Evolutionary conservation across 2,113 vertebrate genomes (phyloP).

Genomic region (Myotis brandtii): DNA sequence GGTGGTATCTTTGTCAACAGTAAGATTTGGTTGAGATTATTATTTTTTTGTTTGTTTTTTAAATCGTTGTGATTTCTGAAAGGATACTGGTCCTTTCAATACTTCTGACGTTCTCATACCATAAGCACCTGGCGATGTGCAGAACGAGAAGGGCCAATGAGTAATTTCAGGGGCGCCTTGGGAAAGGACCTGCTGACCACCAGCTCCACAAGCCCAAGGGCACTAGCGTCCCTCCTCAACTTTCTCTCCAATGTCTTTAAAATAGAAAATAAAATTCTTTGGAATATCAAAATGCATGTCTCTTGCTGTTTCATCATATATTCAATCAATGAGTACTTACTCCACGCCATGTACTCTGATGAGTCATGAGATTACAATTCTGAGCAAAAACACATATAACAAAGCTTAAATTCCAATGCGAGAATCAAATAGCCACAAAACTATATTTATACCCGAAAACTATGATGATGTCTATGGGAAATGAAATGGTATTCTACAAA

Average conservation of each 20-base stretch:
- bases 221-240: not conserved
- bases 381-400: not conserved
- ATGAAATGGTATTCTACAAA: not conserved
- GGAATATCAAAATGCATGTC: not conserved
- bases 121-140: conserved; percentile 86
- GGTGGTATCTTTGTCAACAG: conserved; percentile 59
- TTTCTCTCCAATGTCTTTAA: not conserved
- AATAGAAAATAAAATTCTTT: not conserved
- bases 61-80: conserved; percentile 88
- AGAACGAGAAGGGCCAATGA: conserved; percentile 89
- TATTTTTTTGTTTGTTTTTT: not conserved
- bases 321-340: not conserved
- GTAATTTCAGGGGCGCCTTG: conserved; percentile 87
- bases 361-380: not conserved
- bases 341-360: not conserved
- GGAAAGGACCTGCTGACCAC: conserved; percentile 88
- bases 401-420: not conserved
- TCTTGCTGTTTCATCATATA: not conserved
- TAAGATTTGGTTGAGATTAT: conserved; percentile 57
- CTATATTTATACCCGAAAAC: not conserved
- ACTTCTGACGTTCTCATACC: conserved; percentile 86
- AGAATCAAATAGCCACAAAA: not conserved
- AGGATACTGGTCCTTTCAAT: conserved; percentile 87
- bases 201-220: not conserved
- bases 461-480: not conserved